These are phyloP conservation scores for Melanerpes aurifrons DNA, from an alignment of 2,113 vertebrate genomes.

Conservation along the genomic window DNA sequence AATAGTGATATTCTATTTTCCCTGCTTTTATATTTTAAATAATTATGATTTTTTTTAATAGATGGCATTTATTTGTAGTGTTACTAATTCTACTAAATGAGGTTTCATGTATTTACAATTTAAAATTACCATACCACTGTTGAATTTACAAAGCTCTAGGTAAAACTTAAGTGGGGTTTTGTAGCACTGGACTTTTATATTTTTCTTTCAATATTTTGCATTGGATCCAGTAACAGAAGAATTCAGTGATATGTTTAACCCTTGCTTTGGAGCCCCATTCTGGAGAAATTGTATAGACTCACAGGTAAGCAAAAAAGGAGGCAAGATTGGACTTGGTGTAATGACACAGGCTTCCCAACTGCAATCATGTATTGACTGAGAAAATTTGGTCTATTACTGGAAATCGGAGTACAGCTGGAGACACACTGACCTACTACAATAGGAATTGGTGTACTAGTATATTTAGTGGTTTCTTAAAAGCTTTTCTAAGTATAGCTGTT, in stretches of 20 bases:
- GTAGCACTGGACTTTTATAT: not conserved
- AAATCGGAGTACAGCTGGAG: conserved; percentile 30
- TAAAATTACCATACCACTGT: not conserved
- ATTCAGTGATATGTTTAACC: not conserved
- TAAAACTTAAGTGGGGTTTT: not conserved
- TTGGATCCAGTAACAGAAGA: not conserved
- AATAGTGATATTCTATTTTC: not conserved
- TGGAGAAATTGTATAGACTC: not conserved
- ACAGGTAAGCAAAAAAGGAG: not conserved
- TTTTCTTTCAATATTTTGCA: not conserved
- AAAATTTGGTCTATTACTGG: conserved; percentile 37
- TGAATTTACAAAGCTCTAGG: not conserved
- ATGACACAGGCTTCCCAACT: not conserved
- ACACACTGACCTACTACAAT: conserved; percentile 4
- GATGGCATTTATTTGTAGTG: not conserved
- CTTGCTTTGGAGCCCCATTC: not conserved
- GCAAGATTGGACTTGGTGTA: not conserved
- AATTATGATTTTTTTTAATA: not conserved
- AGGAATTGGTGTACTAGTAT: not conserved
- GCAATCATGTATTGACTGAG: not conserved
- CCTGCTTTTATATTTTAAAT: not conserved
- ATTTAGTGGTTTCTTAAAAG: conserved; percentile 35
- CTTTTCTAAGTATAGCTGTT: conserved; percentile 5
- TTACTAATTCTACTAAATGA: not conserved
- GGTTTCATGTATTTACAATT: not conserved